These are phyloP conservation scores for Leptoteleia sp. DNA, from an alignment of 1,140 invertebrate genomes.

Conservation along the genomic window DNA sequence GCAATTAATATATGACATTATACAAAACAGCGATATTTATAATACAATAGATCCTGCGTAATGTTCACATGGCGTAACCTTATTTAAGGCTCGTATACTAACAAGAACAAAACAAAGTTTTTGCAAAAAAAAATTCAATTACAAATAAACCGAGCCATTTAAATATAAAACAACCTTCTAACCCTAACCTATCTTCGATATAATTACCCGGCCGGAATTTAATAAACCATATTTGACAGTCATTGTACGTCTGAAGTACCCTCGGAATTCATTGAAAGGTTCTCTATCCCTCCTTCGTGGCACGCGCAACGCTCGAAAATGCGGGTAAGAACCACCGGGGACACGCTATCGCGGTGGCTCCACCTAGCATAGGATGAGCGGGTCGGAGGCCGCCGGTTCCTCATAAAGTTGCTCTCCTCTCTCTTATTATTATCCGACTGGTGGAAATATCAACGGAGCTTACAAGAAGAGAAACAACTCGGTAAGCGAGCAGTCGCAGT, in stretches of 20 bases:
- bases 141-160: too few relatives aligned
- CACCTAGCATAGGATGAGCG: slow-evolving; percentile 80
- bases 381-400: slow-evolving; percentile 80
- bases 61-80: too few relatives aligned
- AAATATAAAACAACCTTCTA: slow-evolving; percentile 9
- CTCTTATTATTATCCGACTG: slow-evolving; percentile 77
- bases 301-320: background rate
- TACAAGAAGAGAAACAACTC: slow-evolving; percentile 25
- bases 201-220: slow-evolving; percentile 36
- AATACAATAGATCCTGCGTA: too few relatives aligned
- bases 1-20: too few relatives aligned
- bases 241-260: slow-evolving; percentile 35
- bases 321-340: slow-evolving; percentile 73
- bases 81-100: too few relatives aligned
- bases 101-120: too few relatives aligned
- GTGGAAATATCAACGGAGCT: slow-evolving; percentile 38
- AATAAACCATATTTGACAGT: slow-evolving; percentile 51
- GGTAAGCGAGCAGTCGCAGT: background rate
- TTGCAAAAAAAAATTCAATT: too few relatives aligned
- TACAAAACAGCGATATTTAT: too few relatives aligned
- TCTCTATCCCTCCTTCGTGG: background rate
- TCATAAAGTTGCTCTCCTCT: slow-evolving; percentile 80
- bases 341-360: slow-evolving; percentile 78
- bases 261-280: slow-evolving; percentile 50
- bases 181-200: slow-evolving; percentile 27